Evolutionary conservation across 2,888 invertebrate species (phyloP), one percentile per base, ranked within the genome.

Genomic region (Hermodice carunculata): DNA sequence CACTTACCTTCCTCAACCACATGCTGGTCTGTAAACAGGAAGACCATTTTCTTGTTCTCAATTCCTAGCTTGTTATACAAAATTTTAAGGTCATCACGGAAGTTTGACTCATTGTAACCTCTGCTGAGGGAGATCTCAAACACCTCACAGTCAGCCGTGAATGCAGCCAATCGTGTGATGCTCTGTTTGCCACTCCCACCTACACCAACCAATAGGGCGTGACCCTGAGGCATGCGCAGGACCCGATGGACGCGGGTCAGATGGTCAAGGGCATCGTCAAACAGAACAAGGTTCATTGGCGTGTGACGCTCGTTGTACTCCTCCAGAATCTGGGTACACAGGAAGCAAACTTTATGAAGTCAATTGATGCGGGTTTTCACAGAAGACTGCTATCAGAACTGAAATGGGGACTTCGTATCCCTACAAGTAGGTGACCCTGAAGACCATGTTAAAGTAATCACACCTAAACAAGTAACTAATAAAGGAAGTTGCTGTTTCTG

Each of bases 241-340:
- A 92, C 92, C 26, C 96, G 91, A 76, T 96, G 95, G 14, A 95
- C 90, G 49, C 96, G 89, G 0, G 94, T 96, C 78, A 96, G 83
- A 85, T 97, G 96, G 81, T 96, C 95, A 56, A 96, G 86, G 44
- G 95, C 96, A 81, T 96, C 95, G 80, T 96, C 94, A 82, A 96
- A 96, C 28, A 96, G 88, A 0, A 96, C 95, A 71, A 96, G 89
- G 28, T 91, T 91, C 87, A 96, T 89, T 79, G 92, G 91, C 6
- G 80, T 79, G 54, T 90, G 88, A 28, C 90, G 89, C 74, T 94
- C 94, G 81, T 93, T 93, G 86, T 93, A 95, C 74, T 95, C 93
- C 74, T 93, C 93, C 46, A 95, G 84, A 70, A 96, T 94, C 92
- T 93, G 76, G 5, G n/a, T n/a, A n/a, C n/a, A n/a, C n/a, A n/a